Percentiles rank a stretch among this genome's conserved stretches.
phyloP scores from a whole-genome alignment of 2,888 invertebrate genomes.

The Liposcelis brunnea region DNA sequence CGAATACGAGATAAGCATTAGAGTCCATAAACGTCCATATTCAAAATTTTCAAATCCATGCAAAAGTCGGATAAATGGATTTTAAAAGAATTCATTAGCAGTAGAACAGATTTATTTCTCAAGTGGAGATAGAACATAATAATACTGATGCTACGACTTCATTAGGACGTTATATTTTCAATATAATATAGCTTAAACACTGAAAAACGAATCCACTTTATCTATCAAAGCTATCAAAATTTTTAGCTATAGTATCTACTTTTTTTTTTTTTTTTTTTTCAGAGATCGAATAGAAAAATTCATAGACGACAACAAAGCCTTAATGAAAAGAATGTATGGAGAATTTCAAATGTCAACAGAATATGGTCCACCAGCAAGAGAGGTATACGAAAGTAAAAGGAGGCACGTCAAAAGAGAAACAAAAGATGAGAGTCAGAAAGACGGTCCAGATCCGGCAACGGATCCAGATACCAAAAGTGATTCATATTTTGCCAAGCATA shows the following conservation, averaged over 20 bases:
- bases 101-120: too few relatives aligned
- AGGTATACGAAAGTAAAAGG: slow-evolving; percentile 18
- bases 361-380: slow-evolving; percentile 32
- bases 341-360: slow-evolving; percentile 54
- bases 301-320: slow-evolving; percentile 85
- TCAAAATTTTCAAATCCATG: too few relatives aligned
- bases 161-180: too few relatives aligned
- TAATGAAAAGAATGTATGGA: slow-evolving; percentile 87
- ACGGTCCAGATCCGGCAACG: slow-evolving; percentile 18
- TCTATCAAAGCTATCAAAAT: slow-evolving; percentile 10
- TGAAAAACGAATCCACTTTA: too few relatives aligned
- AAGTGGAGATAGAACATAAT: too few relatives aligned
- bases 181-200: too few relatives aligned
- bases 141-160: too few relatives aligned
- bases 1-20: too few relatives aligned
- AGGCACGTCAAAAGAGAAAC: neutral
- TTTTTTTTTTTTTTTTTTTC: slow-evolving; percentile 22
- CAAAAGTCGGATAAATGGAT: too few relatives aligned
- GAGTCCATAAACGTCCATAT: too few relatives aligned
- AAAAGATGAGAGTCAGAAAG: slow-evolving; percentile 18
- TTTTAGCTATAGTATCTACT: too few relatives aligned
- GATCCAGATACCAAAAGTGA: slow-evolving; percentile 16
- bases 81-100: too few relatives aligned
- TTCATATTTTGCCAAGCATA: slow-evolving; percentile 35
- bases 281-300: slow-evolving; percentile 82